These are phyloP conservation scores for Limnephilus lunatus DNA, from an alignment of 2,888 invertebrate genomes.

Conservation along the genomic window DNA sequence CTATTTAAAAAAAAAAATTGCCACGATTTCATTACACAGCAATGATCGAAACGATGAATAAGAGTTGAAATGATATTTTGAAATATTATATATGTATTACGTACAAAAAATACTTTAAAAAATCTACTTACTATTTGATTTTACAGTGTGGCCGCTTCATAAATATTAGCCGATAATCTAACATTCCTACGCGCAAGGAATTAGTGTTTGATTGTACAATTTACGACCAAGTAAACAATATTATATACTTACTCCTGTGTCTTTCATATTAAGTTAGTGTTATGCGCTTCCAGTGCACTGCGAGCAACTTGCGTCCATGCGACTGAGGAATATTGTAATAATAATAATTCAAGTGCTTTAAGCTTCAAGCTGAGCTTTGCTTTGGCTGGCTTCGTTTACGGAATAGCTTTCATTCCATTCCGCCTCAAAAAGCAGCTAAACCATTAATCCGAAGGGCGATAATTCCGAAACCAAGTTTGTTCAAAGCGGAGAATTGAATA, in stretches of 20 bases:
- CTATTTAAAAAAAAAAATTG: too few species aligned
- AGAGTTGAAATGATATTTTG: too few species aligned
- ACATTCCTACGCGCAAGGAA: not conserved
- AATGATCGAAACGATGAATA: too few species aligned
- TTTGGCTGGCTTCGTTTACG: not conserved
- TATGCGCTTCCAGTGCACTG: not conserved
- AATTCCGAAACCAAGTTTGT: not conserved
- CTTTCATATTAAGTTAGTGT: too few species aligned
- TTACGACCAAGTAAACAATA: not conserved
- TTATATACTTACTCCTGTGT: not conserved
- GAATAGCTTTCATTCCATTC: constrained; percentile 33
- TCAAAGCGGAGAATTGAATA: not conserved
- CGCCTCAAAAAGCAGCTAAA: constrained; percentile 38
- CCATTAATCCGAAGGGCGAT: constrained; percentile 40
- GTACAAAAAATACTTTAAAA: too few species aligned
- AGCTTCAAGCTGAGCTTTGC: not conserved
- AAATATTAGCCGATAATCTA: not conserved
- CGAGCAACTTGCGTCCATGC: not conserved
- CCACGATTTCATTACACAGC: too few species aligned
- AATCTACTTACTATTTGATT: too few species aligned
- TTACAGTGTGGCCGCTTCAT: too few species aligned
- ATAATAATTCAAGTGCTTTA: constrained; percentile 18
- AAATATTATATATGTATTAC: too few species aligned
- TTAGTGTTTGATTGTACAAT: not conserved
- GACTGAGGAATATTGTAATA: constrained; percentile 7